Percentiles rank a stretch among this genome's conserved stretches.
Evolutionary conservation across 2,888 invertebrate species (phyloP).

Genomic region (Ophion costatus): DNA sequence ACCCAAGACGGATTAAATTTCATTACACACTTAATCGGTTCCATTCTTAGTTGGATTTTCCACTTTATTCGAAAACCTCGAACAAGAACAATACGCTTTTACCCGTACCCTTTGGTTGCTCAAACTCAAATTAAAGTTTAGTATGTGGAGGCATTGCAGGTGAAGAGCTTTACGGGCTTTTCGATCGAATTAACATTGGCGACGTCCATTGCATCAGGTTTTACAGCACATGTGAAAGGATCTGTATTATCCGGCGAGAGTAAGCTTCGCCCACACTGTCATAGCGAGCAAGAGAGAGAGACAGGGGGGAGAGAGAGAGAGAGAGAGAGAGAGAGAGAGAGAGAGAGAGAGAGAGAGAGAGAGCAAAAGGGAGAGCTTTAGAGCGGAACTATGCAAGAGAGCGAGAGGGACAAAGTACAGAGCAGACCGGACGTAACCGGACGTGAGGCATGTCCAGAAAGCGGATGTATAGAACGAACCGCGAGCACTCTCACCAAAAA

Average conservation of each 20-base stretch:
- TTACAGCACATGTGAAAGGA: too few species aligned
- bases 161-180: neutral
- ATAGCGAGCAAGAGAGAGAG: neutral
- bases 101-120: too few species aligned
- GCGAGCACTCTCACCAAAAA: constrained; percentile 30
- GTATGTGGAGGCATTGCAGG: too few species aligned
- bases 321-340: constrained; percentile 11
- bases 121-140: too few species aligned
- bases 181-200: constrained; percentile 4
- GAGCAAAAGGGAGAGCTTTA: too few species aligned
- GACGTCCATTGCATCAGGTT: neutral
- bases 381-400: neutral
- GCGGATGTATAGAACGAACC: constrained; percentile 8
- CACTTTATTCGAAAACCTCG: too few species aligned
- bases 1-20: too few species aligned
- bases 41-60: too few species aligned
- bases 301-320: neutral
- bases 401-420: neutral
- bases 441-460: constrained; percentile 14
- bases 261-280: constrained; percentile 1
- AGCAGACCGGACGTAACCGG: constrained; percentile 31
- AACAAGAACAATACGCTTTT: too few species aligned
- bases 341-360: constrained; percentile 1
- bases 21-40: too few species aligned
- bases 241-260: too few species aligned